Evolutionary conservation across 2,888 invertebrate species (phyloP).

Genomic region (Hypena proboscidalis): DNA sequence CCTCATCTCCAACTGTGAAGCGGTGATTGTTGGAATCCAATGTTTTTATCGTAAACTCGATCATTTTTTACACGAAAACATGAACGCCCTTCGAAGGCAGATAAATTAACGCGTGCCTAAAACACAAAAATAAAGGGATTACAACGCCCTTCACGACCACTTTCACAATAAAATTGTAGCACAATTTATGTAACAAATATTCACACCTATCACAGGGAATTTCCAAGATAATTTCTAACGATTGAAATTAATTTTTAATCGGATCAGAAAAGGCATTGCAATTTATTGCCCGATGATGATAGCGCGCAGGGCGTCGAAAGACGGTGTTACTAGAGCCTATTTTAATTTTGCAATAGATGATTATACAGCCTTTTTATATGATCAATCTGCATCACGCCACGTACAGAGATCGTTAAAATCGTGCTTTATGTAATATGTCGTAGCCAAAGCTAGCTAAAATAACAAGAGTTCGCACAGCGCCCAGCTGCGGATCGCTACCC

Average conservation of each 20-base stretch:
- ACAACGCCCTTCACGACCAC: slow-evolving; percentile 14
- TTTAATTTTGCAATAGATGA: not conserved
- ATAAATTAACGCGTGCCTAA: slow-evolving; percentile 51
- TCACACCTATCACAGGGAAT: slow-evolving; percentile 45
- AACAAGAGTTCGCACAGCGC: no score
- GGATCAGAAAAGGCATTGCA: slow-evolving; percentile 41
- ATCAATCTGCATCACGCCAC: no score
- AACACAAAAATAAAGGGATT: slow-evolving; percentile 38
- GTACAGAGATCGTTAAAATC: no score
- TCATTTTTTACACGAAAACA: slow-evolving; percentile 83
- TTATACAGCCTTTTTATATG: not conserved
- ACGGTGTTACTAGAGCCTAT: slow-evolving; percentile 34
- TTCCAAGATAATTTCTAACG: slow-evolving; percentile 37
- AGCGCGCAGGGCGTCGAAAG: slow-evolving; percentile 44
- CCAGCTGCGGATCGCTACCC: no score
- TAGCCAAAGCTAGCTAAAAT: no score
- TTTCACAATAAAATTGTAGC: slow-evolving; percentile 18
- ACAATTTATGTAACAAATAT: slow-evolving; percentile 22
- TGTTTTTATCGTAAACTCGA: slow-evolving; percentile 95
- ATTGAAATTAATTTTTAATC: slow-evolving; percentile 40
- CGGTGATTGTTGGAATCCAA: slow-evolving; percentile 94
- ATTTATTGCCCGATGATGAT: slow-evolving; percentile 44
- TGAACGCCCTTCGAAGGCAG: slow-evolving; percentile 46
- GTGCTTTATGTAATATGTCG: no score
- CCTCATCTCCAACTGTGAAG: slow-evolving; percentile 93